These are phyloP conservation scores for Brachynemurus nebulosus DNA, from an alignment of 2,888 invertebrate genomes.

Conservation along the genomic window DNA sequence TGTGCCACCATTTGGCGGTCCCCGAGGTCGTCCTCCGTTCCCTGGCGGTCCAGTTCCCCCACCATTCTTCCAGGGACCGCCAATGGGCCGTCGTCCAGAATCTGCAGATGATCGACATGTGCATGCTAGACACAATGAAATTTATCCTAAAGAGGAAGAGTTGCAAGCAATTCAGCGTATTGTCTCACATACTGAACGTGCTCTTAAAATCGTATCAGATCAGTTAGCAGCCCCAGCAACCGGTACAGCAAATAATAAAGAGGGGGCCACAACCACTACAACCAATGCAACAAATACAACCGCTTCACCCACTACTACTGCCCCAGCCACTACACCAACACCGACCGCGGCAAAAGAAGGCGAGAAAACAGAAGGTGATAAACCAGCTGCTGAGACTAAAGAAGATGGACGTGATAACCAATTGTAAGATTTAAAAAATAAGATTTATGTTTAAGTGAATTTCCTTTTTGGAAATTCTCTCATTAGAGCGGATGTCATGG, in stretches of 20 bases:
- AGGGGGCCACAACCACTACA: conserved; percentile 10
- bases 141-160: conserved; percentile 87
- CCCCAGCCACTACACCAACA: conserved; percentile 11
- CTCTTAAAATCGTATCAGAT: conserved; percentile 89
- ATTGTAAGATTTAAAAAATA: too few relatives aligned
- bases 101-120: conserved; percentile 95
- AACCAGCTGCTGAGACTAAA: conserved; percentile 29
- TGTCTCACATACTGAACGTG: conserved; percentile 85
- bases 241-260: conserved; percentile 27
- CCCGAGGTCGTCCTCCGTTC: conserved; percentile 29
- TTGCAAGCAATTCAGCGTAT: conserved; percentile 79
- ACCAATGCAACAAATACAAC: conserved; percentile 29
- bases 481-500: too few relatives aligned
- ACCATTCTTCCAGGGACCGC: conserved; percentile 41
- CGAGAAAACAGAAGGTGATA: conserved; percentile 34
- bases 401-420: conserved; percentile 73
- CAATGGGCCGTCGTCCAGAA: conserved; percentile 64
- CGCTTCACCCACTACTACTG: conserved; percentile 28
- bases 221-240: conserved; percentile 50
- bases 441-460: too few relatives aligned
- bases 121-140: conserved; percentile 79
- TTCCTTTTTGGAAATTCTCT: too few relatives aligned
- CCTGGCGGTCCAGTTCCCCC: conserved; percentile 31
- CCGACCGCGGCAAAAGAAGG: conserved; percentile 28
- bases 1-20: conserved; percentile 36